Evolutionary conservation across 2,888 invertebrate species (phyloP).

Genomic region (Gymnocheta viridis): DNA sequence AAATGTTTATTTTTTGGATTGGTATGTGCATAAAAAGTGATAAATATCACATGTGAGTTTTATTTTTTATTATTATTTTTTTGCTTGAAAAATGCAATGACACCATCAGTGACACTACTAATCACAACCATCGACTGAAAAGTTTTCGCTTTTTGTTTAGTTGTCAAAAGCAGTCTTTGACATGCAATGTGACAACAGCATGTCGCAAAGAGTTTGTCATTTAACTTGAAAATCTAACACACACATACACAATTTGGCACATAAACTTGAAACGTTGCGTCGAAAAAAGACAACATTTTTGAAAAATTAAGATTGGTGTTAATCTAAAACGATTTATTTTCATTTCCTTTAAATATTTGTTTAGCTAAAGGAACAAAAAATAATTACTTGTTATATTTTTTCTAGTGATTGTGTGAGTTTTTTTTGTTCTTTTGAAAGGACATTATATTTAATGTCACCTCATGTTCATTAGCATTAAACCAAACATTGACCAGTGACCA

Average conservation of each 20-base stretch:
- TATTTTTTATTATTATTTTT: constrained; percentile 13
- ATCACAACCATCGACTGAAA: constrained; percentile 58
- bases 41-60: constrained; percentile 53
- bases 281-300: constrained; percentile 2
- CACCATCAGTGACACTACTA: constrained; percentile 67
- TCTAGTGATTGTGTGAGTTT: background rate
- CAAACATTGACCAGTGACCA: constrained; percentile 59
- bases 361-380: background rate
- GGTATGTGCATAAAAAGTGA: constrained; percentile 55
- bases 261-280: background rate
- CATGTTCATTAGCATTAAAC: constrained; percentile 67
- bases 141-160: constrained; percentile 59
- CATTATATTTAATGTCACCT: constrained; percentile 61
- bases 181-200: constrained; percentile 62
- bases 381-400: constrained; percentile 46
- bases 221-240: constrained; percentile 49
- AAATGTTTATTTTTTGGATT: constrained; percentile 15
- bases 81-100: constrained; percentile 44
- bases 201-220: constrained; percentile 67
- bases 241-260: background rate
- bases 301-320: constrained; percentile 39
- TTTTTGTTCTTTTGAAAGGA: background rate
- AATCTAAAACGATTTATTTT: constrained; percentile 47
- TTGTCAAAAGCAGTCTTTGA: constrained; percentile 56
- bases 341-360: constrained; percentile 56